Percentiles rank a stretch among this genome's conserved stretches.
Evolutionary conservation across 2,113 vertebrate genomes (phyloP).

Genomic region (Apodemus sylvaticus): DNA sequence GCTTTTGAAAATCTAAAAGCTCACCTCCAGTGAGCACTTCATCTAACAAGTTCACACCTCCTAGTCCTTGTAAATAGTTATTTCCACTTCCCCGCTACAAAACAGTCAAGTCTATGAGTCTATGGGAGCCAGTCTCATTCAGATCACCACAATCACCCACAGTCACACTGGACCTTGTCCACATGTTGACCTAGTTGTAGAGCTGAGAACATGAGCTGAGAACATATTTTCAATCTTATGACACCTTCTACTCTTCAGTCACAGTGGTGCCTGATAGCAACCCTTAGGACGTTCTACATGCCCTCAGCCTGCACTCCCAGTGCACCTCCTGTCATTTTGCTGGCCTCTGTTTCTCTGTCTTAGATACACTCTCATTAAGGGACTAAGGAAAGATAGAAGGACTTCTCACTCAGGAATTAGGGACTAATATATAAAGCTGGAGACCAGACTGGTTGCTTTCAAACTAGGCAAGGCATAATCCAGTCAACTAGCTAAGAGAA

Average conservation of each 20-base stretch:
- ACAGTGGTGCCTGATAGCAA: neutral
- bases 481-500: neutral
- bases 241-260: neutral
- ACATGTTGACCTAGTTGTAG: conserved; percentile 9
- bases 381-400: neutral
- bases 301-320: neutral
- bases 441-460: neutral
- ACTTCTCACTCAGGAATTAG: neutral
- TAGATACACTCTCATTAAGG: neutral
- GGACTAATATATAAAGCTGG: neutral
- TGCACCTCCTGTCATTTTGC: neutral
- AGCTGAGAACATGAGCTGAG: neutral
- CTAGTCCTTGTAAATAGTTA: neutral
- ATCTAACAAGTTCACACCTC: too few relatives aligned
- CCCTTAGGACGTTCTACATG: neutral
- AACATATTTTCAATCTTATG: neutral
- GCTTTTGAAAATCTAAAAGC: neutral
- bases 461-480: neutral
- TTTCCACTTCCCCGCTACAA: neutral
- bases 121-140: neutral
- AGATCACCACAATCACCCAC: neutral
- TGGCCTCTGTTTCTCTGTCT: neutral
- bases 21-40: neutral
- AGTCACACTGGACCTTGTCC: neutral
- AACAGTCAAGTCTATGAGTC: neutral